A percentile compares a stretch with the other conserved stretches of the same genome.
Evolutionary conservation across 2,888 invertebrate species (phyloP).

Genomic region (Phytoseiulus persimilis): DNA sequence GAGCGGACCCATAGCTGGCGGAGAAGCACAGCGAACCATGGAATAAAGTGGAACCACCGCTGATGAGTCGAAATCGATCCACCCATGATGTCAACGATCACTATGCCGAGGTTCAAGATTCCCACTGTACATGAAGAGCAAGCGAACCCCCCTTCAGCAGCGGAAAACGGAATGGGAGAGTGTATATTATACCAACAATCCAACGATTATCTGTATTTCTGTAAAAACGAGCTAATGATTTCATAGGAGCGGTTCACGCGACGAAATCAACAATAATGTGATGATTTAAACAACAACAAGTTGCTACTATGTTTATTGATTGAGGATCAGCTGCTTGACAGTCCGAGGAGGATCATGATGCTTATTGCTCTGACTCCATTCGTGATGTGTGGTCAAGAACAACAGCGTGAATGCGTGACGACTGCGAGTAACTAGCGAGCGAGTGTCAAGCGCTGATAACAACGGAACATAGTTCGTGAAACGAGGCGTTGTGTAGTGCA

Average conservation of each 20-base stretch:
- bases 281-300: background rate
- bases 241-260: background rate
- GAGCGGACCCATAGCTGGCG: background rate
- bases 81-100: background rate
- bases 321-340: background rate
- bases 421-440: background rate
- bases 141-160: background rate
- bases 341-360: background rate
- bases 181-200: background rate
- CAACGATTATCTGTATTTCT: background rate
- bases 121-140: background rate
- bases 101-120: background rate
- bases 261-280: slow-evolving; percentile 5
- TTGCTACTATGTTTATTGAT: background rate
- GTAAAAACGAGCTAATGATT: slow-evolving; percentile 5
- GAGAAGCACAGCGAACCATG: background rate
- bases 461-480: background rate
- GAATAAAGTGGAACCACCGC: background rate
- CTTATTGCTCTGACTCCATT: background rate
- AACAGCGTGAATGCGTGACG: background rate
- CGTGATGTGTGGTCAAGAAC: background rate
- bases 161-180: background rate
- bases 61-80: background rate
- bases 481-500: background rate
- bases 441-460: background rate